Percentiles rank a stretch among this genome's conserved stretches.
phyloP scores from a whole-genome alignment of 2,888 invertebrate species.

The Lamellibrachia columna region DNA sequence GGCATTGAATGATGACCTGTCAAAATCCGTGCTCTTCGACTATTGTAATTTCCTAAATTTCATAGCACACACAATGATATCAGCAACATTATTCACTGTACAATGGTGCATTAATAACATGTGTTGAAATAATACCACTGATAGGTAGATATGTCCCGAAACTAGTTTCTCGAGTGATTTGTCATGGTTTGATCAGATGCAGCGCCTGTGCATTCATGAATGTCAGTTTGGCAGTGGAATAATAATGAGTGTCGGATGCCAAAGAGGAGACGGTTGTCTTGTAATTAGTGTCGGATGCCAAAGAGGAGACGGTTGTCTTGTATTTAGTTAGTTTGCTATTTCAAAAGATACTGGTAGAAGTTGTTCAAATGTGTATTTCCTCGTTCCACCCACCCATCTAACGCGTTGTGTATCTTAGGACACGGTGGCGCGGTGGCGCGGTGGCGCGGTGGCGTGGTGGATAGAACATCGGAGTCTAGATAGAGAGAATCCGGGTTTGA shows the following conservation, averaged over 20 bases:
- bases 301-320: neutral
- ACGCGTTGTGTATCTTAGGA: neutral
- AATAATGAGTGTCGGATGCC: neutral
- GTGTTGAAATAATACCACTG: neutral
- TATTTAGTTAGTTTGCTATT: neutral
- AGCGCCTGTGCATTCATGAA: neutral
- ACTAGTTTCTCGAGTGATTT: neutral
- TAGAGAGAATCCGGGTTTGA: too few species aligned
- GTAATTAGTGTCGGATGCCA: neutral
- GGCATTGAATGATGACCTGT: neutral
- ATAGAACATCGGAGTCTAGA: too few species aligned
- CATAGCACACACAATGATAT: too few species aligned
- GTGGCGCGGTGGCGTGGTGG: too few species aligned
- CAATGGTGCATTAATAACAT: neutral
- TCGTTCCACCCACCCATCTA: neutral
- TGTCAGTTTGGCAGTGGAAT: neutral
- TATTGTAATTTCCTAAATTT: neutral
- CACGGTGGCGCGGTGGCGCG: neutral
- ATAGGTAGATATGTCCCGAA: neutral
- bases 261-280: neutral
- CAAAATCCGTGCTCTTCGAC: neutral
- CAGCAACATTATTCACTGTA: neutral
- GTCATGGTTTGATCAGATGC: neutral
- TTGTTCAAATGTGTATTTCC: neutral
- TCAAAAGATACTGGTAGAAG: neutral